Evolutionary conservation across 1,140 invertebrate species (phyloP), one percentile per base, ranked within the genome.

Genomic region (Phenacoccus solenopsis): DNA sequence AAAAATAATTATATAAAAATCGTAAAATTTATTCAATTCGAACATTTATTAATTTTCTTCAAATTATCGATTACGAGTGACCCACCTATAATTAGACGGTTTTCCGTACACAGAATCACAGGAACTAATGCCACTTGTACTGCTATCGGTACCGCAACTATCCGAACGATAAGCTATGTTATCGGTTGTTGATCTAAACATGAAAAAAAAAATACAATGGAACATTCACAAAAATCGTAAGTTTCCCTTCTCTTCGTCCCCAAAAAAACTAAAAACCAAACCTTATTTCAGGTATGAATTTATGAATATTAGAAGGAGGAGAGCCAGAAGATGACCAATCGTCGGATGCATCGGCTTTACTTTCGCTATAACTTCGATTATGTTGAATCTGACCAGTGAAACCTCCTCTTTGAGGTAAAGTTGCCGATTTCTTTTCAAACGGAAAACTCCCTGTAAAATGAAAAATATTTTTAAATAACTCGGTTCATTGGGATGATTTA

Each of bases 71-170:
- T n/a, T n/a, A n/a, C n/a, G n/a, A n/a, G n/a, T 22, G 21, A 57
- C 10, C 16, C 67, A 35, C 69, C 61, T 70, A 28, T 67, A 20
- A 38, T 64, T 56, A 1, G 71, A 24, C 12, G 71, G 70, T 20
- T 61, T 71, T 20, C 35, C 67, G 30, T 72, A 70, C 56, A 68
- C 73, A 0, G 88, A 90, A 77, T 90, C 88, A 75, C 85, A 88
- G 56, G 88, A 89, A 79, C 88, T 88, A 7, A 90, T 84, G 27
- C 89, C 89, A 73, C 88, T 90, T 1, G 86, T 88, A 71, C 87
- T 90, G 0, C 87, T 89, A 75, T 91, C 89, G 16, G 88, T 90
- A 71, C 86, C 82, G 49, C 35, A 69, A 69, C 75, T 76, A 59
- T 75, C 73, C 16, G 73, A 73, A 30, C 73, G 27, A 49, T 70